These are phyloP conservation scores for Rosalia funebris DNA, from an alignment of 2,888 invertebrate genomes.

Conservation along the genomic window DNA sequence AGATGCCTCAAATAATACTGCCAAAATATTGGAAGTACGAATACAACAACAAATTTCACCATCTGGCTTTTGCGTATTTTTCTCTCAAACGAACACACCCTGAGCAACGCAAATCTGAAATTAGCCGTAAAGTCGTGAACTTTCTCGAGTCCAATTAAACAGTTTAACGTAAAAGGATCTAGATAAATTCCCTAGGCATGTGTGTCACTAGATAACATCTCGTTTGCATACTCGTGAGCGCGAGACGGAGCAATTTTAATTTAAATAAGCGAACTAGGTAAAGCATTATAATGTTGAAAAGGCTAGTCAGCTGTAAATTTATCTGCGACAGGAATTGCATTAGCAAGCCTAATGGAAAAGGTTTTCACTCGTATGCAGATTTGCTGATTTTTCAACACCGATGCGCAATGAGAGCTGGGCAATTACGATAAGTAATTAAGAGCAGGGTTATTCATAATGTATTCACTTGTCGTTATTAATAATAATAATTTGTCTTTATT, in stretches of 20 bases:
- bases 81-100: too few relatives aligned
- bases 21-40: too few relatives aligned
- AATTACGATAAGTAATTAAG: too few relatives aligned
- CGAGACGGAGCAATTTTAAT: conserved; percentile 26
- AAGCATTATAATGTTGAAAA: conserved; percentile 14
- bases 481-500: too few relatives aligned
- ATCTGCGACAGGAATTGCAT: conserved; percentile 12
- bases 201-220: conserved; percentile 30
- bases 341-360: conserved; percentile 11
- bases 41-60: too few relatives aligned
- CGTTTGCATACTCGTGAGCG: conserved; percentile 34
- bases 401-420: too few relatives aligned
- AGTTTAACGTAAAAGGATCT: conserved; percentile 19
- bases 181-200: conserved; percentile 22
- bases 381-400: too few relatives aligned
- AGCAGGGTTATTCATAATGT: too few relatives aligned
- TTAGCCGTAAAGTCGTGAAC: not conserved
- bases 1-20: too few relatives aligned
- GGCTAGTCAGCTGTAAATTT: conserved; percentile 16
- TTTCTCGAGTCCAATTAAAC: conserved; percentile 21
- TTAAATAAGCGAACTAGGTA: conserved; percentile 26
- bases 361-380: too few relatives aligned
- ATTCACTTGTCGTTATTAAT: too few relatives aligned
- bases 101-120: not conserved
- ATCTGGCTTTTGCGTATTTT: too few relatives aligned